These are phyloP conservation scores for Rhorus exstirpatorius DNA, from an alignment of 2,888 invertebrate genomes.

Conservation along the genomic window DNA sequence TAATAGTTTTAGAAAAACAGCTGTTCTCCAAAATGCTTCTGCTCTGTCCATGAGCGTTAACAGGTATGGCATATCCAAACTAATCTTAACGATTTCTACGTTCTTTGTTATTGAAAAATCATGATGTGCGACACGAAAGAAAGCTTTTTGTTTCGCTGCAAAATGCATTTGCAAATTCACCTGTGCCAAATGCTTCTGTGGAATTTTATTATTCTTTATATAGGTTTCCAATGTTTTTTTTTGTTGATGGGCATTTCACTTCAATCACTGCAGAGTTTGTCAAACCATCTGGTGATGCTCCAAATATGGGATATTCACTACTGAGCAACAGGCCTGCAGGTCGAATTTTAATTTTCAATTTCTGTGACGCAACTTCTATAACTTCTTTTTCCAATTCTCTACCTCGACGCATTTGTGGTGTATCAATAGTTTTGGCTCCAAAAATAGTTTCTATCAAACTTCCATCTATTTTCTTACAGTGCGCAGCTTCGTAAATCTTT, in stretches of 20 bases:
- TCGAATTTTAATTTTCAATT: conserved; percentile 29
- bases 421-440: conserved; percentile 49
- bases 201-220: conserved; percentile 9
- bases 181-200: conserved; percentile 41
- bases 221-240: conserved; percentile 35
- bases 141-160: conserved; percentile 44
- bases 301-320: conserved; percentile 22
- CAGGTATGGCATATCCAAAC: conserved; percentile 11
- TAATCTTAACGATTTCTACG: conserved; percentile 15
- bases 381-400: conserved; percentile 49
- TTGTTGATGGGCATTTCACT: conserved; percentile 54
- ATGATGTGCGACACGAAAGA: conserved; percentile 54
- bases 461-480: conserved; percentile 51
- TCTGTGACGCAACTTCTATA: background rate
- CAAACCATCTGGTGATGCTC: conserved; percentile 48
- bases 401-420: conserved; percentile 52
- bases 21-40: background rate
- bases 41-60: conserved; percentile 9
- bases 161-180: conserved; percentile 61
- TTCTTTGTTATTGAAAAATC: background rate
- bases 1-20: conserved; percentile 42
- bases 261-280: conserved; percentile 27
- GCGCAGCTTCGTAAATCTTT: conserved; percentile 52
- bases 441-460: conserved; percentile 37
- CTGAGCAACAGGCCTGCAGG: conserved; percentile 19